These are phyloP conservation scores for Drosophila macrospina DNA, from an alignment of 2,888 invertebrate species.

Conservation along the genomic window DNA sequence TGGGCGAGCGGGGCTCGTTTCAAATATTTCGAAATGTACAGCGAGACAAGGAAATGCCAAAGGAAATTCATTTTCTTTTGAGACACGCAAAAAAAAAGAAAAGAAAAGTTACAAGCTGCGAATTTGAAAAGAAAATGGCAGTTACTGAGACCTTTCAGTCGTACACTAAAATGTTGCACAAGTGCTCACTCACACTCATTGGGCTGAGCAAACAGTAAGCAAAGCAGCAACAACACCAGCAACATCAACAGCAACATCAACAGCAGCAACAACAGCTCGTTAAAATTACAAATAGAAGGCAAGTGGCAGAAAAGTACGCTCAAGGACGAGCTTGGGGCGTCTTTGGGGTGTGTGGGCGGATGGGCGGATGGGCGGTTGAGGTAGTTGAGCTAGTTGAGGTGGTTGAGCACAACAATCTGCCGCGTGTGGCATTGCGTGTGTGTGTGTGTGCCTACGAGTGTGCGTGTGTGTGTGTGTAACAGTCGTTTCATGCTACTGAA, in stretches of 20 bases:
- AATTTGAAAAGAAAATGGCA: conserved; percentile 54
- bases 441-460: conserved; percentile 18
- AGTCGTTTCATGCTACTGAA: conserved; percentile 49
- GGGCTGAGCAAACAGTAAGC: conserved; percentile 59
- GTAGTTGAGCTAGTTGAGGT: background rate
- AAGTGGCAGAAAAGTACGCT: conserved; percentile 81
- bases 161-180: conserved; percentile 70
- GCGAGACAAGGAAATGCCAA: conserved; percentile 65
- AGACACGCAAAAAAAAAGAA: conserved; percentile 43
- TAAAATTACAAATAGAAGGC: conserved; percentile 79
- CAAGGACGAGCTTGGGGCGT: conserved; percentile 73
- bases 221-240: conserved; percentile 48
- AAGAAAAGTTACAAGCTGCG: conserved; percentile 25
- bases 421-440: conserved; percentile 2
- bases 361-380: too few relatives aligned
- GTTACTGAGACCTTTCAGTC: conserved; percentile 54
- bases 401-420: background rate
- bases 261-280: conserved; percentile 51
- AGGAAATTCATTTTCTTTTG: conserved; percentile 71
- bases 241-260: conserved; percentile 23
- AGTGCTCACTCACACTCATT: conserved; percentile 66
- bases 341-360: conserved; percentile 31
- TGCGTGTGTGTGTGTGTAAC: conserved; percentile 25
- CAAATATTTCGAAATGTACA: conserved; percentile 60
- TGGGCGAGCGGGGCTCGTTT: conserved; percentile 16